phyloP scores from a whole-genome alignment of 2,113 vertebrate species.

The Sitta europaea region DNA sequence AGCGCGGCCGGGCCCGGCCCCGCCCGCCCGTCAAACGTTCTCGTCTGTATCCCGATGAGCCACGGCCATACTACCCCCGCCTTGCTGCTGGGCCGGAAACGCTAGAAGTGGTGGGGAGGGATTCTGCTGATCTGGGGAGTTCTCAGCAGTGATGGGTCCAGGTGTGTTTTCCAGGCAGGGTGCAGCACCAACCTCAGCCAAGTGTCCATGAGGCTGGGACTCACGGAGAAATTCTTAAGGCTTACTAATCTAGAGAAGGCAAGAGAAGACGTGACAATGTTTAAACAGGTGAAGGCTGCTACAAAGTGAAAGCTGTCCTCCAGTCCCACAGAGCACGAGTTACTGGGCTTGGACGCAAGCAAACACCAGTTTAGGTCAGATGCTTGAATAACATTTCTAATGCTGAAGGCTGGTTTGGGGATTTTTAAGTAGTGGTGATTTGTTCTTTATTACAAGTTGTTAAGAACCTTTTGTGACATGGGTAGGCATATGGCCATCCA shows the following conservation, averaged over 20 bases:
- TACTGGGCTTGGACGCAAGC: not conserved
- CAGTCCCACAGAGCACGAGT: not conserved
- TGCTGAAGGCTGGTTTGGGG: not conserved
- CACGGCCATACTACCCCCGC: fast-evolving
- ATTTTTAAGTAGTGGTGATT: not conserved
- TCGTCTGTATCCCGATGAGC: too few relatives aligned
- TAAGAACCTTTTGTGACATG: not conserved
- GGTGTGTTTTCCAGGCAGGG: not conserved
- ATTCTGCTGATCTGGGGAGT: not conserved
- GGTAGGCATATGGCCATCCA: not conserved
- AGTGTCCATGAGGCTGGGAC: not conserved
- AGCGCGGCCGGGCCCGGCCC: not conserved
- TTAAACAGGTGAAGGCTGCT: not conserved
- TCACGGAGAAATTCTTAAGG: not conserved
- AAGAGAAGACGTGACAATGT: not conserved
- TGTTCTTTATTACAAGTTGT: not conserved
- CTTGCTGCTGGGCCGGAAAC: not conserved
- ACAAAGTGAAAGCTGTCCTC: not conserved
- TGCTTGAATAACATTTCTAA: not conserved
- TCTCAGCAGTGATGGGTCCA: not conserved
- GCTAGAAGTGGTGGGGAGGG: not conserved
- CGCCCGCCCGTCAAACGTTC: too few relatives aligned
- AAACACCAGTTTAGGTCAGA: not conserved
- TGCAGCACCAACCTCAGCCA: not conserved
- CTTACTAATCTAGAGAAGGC: not conserved